These are phyloP conservation scores for Noctua pronuba DNA, from an alignment of 2,888 invertebrate species.

Conservation along the genomic window DNA sequence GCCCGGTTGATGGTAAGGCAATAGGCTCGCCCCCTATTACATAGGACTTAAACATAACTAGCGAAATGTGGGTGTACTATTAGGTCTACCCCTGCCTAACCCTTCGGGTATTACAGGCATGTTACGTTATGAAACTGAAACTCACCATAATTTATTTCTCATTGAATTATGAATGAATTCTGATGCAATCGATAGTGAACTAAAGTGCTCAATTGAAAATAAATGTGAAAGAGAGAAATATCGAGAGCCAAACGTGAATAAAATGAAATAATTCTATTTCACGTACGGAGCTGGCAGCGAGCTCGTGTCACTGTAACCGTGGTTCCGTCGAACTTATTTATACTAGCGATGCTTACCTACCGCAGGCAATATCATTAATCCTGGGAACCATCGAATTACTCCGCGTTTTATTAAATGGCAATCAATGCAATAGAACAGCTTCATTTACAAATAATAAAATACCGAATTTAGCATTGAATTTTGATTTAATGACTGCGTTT, in stretches of 20 bases:
- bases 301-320: constrained; percentile 64
- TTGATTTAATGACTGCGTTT: background rate
- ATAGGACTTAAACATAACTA: too few relatives aligned
- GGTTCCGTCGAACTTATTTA: constrained; percentile 67
- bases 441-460: constrained; percentile 7
- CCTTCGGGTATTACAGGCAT: too few relatives aligned
- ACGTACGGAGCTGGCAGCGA: constrained; percentile 52
- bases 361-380: constrained; percentile 59
- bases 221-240: constrained; percentile 24
- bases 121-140: background rate
- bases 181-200: background rate
- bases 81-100: too few relatives aligned
- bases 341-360: constrained; percentile 51
- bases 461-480: background rate
- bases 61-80: too few relatives aligned
- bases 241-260: constrained; percentile 26
- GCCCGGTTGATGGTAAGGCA: too few relatives aligned
- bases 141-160: too few relatives aligned
- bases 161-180: background rate
- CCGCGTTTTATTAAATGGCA: constrained; percentile 56
- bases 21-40: too few relatives aligned
- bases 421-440: constrained; percentile 38
- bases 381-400: constrained; percentile 46
- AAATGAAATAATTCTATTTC: constrained; percentile 62
- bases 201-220: background rate